phyloP scores from a whole-genome alignment of 1,140 invertebrate genomes.

The Bombus vancouverensis region DNA sequence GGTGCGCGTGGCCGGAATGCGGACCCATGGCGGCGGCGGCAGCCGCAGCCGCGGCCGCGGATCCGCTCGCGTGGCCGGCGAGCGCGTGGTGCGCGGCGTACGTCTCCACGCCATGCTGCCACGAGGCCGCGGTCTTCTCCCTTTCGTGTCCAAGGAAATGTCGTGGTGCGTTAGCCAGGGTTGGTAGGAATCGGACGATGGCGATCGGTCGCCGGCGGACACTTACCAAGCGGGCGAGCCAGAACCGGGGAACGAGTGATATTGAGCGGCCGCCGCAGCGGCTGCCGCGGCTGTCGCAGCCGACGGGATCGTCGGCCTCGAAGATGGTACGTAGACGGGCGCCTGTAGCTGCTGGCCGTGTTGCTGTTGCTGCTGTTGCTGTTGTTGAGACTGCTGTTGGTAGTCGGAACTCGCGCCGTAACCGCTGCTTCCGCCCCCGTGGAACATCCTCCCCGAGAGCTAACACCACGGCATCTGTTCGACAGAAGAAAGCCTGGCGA shows the following conservation, averaged over 20 bases:
- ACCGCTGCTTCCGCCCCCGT: conserved; percentile 80
- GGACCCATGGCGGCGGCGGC: conserved; percentile 76
- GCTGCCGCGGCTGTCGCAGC: conserved; percentile 75
- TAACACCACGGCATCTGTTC: conserved; percentile 71
- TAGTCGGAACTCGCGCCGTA: conserved; percentile 80
- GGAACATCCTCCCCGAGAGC: conserved; percentile 78
- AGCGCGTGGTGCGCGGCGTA: conserved; percentile 80
- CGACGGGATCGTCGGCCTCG: conserved; percentile 77
- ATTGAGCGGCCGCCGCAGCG: conserved; percentile 66
- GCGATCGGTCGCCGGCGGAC: neutral
- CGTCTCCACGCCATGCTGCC: conserved; percentile 81
- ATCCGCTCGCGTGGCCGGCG: conserved; percentile 76
- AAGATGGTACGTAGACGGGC: conserved; percentile 80
- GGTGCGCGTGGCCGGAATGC: conserved; percentile 74
- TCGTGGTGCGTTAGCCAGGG: neutral
- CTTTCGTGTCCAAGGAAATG: conserved; percentile 47
- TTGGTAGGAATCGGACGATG: neutral
- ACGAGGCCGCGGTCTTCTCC: conserved; percentile 78
- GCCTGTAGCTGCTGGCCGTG: conserved; percentile 78
- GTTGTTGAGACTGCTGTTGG: conserved; percentile 78
- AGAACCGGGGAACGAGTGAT: conserved; percentile 79
- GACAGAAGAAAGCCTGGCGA: neutral
- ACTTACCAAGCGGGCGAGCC: conserved; percentile 79
- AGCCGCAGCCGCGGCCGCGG: conserved; percentile 72
- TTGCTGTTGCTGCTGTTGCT: conserved; percentile 80